Evolutionary conservation across 2,113 vertebrate genomes (phyloP), one percentile per base, ranked within the genome.

Genomic region (Thinocorus orbignyianus): DNA sequence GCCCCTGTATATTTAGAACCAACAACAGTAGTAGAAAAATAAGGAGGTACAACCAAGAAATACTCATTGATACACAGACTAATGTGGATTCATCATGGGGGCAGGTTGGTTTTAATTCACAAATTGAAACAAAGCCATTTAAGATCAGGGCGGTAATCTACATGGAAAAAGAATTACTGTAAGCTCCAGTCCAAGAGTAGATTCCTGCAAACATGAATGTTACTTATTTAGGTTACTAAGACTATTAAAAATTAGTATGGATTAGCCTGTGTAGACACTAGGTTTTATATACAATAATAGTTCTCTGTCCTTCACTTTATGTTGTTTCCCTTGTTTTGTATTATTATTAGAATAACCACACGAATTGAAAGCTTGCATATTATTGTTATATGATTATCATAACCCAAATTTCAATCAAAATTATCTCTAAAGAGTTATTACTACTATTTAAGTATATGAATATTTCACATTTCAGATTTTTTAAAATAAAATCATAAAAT

Each of bases 391-490:
- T 5, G 16, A 73, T 35, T 42, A 11, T 42, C 5, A 16, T 48
- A 86, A 83, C 4, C 23, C 6, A 69, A 60, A 76, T 48, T 51
- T 68, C 10, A 61, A 33, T 33, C 11, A 81, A 60, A 84, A 46
- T 48, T 25, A 57, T 39, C 8, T 82, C 11, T 39, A 49, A 54
- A 42, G 2, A 11, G 15, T 37, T 42, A 20, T 16, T 76, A 24
- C 30, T 20, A 48, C 25, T 60, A 80, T 52, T 13, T 10, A 64
- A 64, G 4, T 55, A 44, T 39, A 68, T 20, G 2, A 78, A 83
- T 31, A 80, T 73, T 90, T 92, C 39, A 58, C 22, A 26, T 39
- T 64, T 77, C 16, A 19, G 17, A n/a, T 95, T 92, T 44, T 69
- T 93, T 86, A 71, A 42, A 88, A 90, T 60, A 11, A 16, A 52